Evolutionary conservation across 2,888 invertebrate species (phyloP), one percentile per base, ranked within the genome.

Genomic region (Leptopilina syphax): DNA sequence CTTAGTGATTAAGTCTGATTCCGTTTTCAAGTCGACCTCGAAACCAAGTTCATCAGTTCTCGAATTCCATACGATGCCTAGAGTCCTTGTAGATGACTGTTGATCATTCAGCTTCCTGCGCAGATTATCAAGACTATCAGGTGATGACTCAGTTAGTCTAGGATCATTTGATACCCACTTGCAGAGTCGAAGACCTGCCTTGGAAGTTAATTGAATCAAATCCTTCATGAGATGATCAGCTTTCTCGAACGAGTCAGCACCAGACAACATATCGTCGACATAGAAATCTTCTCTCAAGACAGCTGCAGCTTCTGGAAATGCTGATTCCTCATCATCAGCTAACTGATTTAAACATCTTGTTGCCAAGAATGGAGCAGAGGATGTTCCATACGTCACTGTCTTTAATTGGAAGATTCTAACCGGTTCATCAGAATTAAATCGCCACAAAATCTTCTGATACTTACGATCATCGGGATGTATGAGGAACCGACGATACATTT

Each of bases 401-500:
- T n/a, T n/a, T n/a, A n/a, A n/a, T n/a, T n/a, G n/a, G n/a, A n/a
- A n/a, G n/a, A n/a, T n/a, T n/a, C n/a, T n/a, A n/a, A n/a, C n/a
- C n/a, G n/a, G n/a, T n/a, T n/a, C n/a, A n/a, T n/a, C n/a, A n/a
- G n/a, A n/a, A n/a, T n/a, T n/a, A n/a, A n/a, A n/a, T n/a, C n/a
- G n/a, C n/a, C n/a, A n/a, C n/a, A n/a, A n/a, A n/a, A n/a, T n/a
- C n/a, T n/a, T 54, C 8, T 86, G 85, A 41, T 8, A 81, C 8
- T 84, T 76, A 5, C 77, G 24, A 76, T 87, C 82, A 3, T 78
- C 77, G 0, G 76, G 76, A 8, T 70, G 79, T 0, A 79, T 24
- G 9, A 12, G 27, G 5, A 84, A n/a, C n/a, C n/a, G n/a, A n/a
- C n/a, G n/a, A n/a, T n/a, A n/a, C n/a, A n/a, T n/a, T n/a, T n/a